Conservation (phyloP, 2,888 invertebrate species). For the Sericinus montela region DNA sequence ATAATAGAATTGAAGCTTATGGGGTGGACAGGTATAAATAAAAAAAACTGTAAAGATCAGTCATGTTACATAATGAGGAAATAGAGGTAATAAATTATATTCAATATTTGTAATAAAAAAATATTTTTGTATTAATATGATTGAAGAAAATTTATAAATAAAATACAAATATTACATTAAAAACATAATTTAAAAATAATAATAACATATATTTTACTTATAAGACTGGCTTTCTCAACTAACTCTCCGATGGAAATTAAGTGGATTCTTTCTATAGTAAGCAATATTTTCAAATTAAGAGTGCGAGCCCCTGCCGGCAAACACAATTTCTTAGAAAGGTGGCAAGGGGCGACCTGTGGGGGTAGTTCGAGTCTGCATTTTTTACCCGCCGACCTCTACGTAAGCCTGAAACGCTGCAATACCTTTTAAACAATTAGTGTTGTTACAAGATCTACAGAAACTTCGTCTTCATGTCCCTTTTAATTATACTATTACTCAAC, state of each 20-base stretch:
- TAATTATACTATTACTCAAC: too few relatives aligned
- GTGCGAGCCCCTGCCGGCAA: slow-evolving; percentile 52
- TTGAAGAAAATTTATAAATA: too few relatives aligned
- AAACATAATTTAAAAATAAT: background rate
- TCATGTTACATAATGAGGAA: too few relatives aligned
- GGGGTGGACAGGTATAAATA: too few relatives aligned
- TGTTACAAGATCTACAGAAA: too few relatives aligned
- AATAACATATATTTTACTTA: background rate
- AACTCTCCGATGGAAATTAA: slow-evolving; percentile 59
- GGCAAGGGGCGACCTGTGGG: slow-evolving; percentile 29
- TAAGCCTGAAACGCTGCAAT: slow-evolving; percentile 28
- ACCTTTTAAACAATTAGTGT: slow-evolving; percentile 21
- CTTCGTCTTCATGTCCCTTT: too few relatives aligned
- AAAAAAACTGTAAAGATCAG: too few relatives aligned
- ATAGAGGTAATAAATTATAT: too few relatives aligned
- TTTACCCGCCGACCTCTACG: slow-evolving; percentile 25
- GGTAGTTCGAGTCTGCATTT: slow-evolving; percentile 27
- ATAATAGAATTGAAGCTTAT: too few relatives aligned
- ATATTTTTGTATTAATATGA: too few relatives aligned
- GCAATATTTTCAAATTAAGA: slow-evolving; percentile 69
- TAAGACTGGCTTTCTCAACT: slow-evolving; percentile 31
- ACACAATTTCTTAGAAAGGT: slow-evolving; percentile 55
- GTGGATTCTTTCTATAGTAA: slow-evolving; percentile 54
- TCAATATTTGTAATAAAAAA: too few relatives aligned
- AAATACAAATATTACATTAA: too few relatives aligned